Conservation (phyloP, 2,888 invertebrate genomes). For the Amorpha juglandis region DNA sequence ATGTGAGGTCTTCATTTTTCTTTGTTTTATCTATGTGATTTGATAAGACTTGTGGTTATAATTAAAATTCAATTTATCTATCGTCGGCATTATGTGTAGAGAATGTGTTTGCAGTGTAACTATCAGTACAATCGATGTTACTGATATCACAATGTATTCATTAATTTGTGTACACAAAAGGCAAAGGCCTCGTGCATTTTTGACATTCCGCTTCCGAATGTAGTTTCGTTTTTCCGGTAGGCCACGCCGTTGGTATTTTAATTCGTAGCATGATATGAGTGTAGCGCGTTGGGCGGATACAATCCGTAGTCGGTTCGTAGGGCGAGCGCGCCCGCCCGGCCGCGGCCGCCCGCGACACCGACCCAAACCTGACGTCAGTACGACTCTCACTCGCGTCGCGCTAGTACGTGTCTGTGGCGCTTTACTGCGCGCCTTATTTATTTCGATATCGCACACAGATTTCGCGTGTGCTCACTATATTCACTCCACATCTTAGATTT, state of each 20-base stretch:
- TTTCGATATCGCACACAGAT: constrained; percentile 52
- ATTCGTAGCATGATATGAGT: constrained; percentile 68
- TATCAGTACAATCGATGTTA: neutral
- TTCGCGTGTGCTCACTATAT: constrained; percentile 33
- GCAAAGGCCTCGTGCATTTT: neutral
- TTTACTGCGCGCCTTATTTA: constrained; percentile 31
- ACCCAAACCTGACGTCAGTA: constrained; percentile 68
- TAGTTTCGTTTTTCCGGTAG: constrained; percentile 26
- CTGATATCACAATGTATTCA: neutral
- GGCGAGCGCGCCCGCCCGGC: constrained; percentile 47
- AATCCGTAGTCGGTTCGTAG: constrained; percentile 67
- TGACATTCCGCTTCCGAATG: neutral
- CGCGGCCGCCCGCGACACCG: constrained; percentile 49
- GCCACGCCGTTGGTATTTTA: constrained; percentile 54
- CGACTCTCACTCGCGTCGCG: constrained; percentile 56
- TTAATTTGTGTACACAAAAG: neutral
- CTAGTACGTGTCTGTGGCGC: constrained; percentile 46
- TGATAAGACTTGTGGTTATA: neutral
- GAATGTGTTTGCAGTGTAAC: neutral
- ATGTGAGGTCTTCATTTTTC: too few relatives aligned
- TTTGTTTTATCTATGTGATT: neutral
- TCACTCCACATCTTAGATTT: neutral
- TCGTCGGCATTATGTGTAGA: neutral
- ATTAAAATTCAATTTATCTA: constrained; percentile 1
- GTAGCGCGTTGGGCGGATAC: constrained; percentile 74